Percentiles rank a stretch among this genome's conserved stretches.
Conservation (phyloP, 2,797 vertebrate species). For the Rhinatrema bivittatum region DNA sequence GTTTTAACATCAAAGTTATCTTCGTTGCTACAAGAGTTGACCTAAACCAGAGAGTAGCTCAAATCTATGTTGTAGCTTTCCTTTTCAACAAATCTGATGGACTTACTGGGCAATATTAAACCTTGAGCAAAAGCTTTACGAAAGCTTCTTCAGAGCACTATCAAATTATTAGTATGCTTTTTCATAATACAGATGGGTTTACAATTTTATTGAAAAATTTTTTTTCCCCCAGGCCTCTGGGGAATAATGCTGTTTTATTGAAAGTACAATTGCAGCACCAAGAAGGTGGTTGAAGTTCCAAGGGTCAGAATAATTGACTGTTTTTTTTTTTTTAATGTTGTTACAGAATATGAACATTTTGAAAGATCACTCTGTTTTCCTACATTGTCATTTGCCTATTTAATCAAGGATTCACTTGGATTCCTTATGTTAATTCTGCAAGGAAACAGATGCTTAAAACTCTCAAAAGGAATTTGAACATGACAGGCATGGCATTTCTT, state of each 20-base stretch:
- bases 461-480: too few species aligned
- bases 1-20: constrained; percentile 25
- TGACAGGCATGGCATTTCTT: too few species aligned
- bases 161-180: constrained; percentile 60
- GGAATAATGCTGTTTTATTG: constrained; percentile 58
- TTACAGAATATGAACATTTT: too few species aligned
- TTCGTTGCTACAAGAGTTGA: constrained; percentile 31
- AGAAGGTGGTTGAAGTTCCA: constrained; percentile 46
- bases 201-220: constrained; percentile 51
- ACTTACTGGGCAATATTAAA: constrained; percentile 42
- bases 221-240: constrained; percentile 29
- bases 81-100: constrained; percentile 35
- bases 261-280: constrained; percentile 51
- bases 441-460: too few species aligned
- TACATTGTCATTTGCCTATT: too few species aligned
- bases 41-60: constrained; percentile 26
- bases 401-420: too few species aligned
- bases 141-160: constrained; percentile 41
- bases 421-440: too few species aligned
- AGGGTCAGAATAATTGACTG: constrained; percentile 58
- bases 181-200: constrained; percentile 47
- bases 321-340: too few species aligned
- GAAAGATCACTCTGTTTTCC: too few species aligned
- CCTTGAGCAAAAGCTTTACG: constrained; percentile 43
- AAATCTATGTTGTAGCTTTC: constrained; percentile 16